A percentile compares a stretch with the other conserved stretches of the same genome.
phyloP scores from a whole-genome alignment of 2,888 invertebrate species.

The Synergus japonicus region DNA sequence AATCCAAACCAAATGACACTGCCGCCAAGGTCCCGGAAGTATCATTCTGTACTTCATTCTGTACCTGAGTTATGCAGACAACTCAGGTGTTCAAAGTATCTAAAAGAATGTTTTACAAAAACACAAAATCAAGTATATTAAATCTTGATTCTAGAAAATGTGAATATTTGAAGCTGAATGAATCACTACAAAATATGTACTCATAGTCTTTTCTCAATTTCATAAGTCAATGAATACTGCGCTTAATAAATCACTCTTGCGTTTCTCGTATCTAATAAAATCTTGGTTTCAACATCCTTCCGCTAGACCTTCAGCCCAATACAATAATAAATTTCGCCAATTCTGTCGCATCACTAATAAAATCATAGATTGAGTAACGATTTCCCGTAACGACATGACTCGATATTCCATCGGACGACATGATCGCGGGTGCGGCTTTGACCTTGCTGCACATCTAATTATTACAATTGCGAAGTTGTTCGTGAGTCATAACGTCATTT shows the following conservation, averaged over 20 bases:
- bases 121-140: too few relatives aligned
- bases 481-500: constrained; percentile 47
- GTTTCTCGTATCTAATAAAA: constrained; percentile 17
- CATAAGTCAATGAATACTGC: neutral
- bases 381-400: constrained; percentile 39
- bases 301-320: constrained; percentile 14
- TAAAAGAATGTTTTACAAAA: neutral
- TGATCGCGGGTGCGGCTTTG: constrained; percentile 63
- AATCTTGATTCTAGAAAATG: neutral
- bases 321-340: constrained; percentile 2
- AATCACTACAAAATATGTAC: neutral
- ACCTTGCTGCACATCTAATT: constrained; percentile 67
- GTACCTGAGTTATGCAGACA: neutral
- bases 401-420: constrained; percentile 42
- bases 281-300: constrained; percentile 13
- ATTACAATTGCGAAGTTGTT: constrained; percentile 60
- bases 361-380: constrained; percentile 30
- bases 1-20: neutral
- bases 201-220: neutral
- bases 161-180: neutral
- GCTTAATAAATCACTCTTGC: neutral
- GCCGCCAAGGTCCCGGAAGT: constrained; percentile 13
- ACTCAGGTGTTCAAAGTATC: constrained; percentile 5
- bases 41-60: neutral
- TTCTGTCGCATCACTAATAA: constrained; percentile 19